phyloP scores from a whole-genome alignment of 2,113 vertebrate species.

The Rhinolophus ferrumequinum region DNA sequence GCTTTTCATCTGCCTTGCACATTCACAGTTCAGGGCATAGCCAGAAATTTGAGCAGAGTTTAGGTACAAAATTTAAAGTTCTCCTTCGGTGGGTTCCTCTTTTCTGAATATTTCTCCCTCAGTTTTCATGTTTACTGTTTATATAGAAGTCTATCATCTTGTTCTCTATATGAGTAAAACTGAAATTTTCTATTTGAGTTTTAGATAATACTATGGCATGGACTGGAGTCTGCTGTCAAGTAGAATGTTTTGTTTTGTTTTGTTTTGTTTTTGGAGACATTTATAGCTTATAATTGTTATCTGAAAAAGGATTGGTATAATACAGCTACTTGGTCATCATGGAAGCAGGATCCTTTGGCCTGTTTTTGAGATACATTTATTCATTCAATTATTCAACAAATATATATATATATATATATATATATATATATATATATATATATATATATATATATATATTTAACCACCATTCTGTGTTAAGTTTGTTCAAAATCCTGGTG shows the following conservation, averaged over 20 bases:
- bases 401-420: no score
- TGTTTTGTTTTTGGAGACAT: background rate
- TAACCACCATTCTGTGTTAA: background rate
- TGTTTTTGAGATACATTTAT: background rate
- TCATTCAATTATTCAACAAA: background rate
- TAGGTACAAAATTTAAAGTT: background rate
- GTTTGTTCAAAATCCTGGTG: background rate
- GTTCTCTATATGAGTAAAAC: background rate
- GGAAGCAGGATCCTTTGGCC: background rate
- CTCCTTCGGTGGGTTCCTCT: background rate
- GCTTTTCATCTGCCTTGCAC: background rate
- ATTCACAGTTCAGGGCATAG: background rate
- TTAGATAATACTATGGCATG: background rate
- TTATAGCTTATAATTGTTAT: background rate
- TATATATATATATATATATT: no score
- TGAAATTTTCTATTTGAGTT: background rate
- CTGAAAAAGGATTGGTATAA: background rate
- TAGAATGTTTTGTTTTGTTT: background rate
- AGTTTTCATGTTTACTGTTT: background rate
- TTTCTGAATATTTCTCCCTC: background rate
- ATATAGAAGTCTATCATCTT: background rate
- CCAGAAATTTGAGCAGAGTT: background rate
- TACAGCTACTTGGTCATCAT: background rate
- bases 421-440: no score
- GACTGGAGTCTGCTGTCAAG: background rate